Evolutionary conservation across 2,797 vertebrate species (phyloP).

Genomic region (Etheostoma nigrum): DNA sequence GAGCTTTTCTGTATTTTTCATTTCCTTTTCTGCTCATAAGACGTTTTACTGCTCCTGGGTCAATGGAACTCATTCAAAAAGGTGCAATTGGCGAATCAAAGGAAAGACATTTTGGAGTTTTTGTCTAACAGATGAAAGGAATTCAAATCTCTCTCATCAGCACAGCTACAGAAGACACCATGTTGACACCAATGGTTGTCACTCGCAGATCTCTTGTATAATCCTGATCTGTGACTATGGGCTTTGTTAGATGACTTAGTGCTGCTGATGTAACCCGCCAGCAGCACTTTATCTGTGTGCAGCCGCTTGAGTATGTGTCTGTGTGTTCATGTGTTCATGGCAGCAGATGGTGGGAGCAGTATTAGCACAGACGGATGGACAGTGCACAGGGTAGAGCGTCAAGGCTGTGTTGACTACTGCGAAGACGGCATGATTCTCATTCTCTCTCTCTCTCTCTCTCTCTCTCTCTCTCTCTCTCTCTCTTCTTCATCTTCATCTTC

Average conservation of each 20-base stretch:
- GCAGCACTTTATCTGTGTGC: conserved; percentile 62
- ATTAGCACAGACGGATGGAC: conserved; percentile 69
- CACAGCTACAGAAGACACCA: conserved; percentile 7
- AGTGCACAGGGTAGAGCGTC: conserved; percentile 48
- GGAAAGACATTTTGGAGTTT: conserved; percentile 35
- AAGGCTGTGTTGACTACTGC: conserved; percentile 68
- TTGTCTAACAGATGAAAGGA: conserved; percentile 48
- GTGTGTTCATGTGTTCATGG: conserved; percentile 54
- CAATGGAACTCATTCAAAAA: conserved; percentile 44
- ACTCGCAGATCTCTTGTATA: conserved; percentile 58
- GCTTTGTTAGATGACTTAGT: conserved; percentile 73
- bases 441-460: conserved; percentile 32
- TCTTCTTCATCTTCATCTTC: conserved; percentile 27
- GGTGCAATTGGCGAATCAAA: conserved; percentile 56
- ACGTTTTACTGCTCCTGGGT: conserved; percentile 41
- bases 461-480: conserved; percentile 27
- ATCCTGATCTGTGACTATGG: conserved; percentile 72
- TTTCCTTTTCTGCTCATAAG: conserved; percentile 59
- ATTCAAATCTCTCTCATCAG: conserved; percentile 47
- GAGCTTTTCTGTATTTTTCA: conserved; percentile 48
- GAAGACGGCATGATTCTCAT: conserved; percentile 21
- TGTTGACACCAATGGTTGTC: conserved; percentile 51
- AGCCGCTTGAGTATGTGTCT: conserved; percentile 31
- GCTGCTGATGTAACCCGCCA: conserved; percentile 70
- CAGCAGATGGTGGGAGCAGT: conserved; percentile 77